Evolutionary conservation across 2,113 vertebrate genomes (phyloP).

Genomic region (Willisornis vidua): DNA sequence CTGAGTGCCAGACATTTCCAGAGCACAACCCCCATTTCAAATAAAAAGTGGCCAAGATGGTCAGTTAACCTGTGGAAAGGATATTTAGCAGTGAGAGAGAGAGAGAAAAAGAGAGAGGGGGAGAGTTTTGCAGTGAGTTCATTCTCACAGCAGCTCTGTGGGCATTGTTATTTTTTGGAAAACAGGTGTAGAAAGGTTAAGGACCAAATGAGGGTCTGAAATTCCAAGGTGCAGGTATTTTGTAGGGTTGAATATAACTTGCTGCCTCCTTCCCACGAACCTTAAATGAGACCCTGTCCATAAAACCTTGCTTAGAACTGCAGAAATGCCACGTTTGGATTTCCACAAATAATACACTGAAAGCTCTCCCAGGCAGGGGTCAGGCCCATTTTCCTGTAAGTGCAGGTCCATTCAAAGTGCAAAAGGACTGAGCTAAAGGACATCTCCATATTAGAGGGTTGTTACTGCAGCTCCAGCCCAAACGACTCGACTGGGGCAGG

Average conservation of each 20-base stretch:
- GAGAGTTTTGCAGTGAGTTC: neutral
- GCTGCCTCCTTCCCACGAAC: neutral
- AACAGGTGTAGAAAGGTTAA: neutral
- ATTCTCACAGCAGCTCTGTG: neutral
- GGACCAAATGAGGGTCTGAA: neutral
- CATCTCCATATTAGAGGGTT: neutral
- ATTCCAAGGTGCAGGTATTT: neutral
- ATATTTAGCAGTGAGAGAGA: neutral
- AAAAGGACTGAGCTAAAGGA: constrained; percentile 9
- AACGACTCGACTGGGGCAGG: neutral
- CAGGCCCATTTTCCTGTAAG: neutral
- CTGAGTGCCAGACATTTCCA: neutral
- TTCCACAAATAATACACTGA: constrained; percentile 13
- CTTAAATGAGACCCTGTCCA: neutral
- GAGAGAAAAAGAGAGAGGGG: neutral
- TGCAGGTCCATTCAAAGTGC: neutral
- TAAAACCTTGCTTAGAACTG: constrained; percentile 19
- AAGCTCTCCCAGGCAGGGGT: constrained; percentile 26
- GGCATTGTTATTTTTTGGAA: neutral
- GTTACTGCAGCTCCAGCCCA: neutral
- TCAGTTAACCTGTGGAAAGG: neutral
- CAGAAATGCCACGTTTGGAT: constrained; percentile 3
- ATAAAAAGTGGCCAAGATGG: neutral
- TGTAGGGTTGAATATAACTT: neutral
- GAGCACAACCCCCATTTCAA: neutral